These are phyloP conservation scores for Galleria mellonella DNA, from an alignment of 1,140 invertebrate genomes.

Conservation along the genomic window DNA sequence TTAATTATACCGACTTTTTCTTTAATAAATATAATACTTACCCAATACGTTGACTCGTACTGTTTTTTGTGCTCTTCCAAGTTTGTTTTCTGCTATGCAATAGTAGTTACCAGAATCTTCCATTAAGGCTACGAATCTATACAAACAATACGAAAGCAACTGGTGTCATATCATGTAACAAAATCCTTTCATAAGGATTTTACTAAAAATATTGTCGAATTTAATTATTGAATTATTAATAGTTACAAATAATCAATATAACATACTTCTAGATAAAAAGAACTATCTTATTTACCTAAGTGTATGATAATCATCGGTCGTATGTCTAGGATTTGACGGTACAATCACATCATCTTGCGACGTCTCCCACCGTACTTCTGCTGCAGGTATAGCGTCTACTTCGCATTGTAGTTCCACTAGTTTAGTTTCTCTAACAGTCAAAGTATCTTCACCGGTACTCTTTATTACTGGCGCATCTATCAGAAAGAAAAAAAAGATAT, in stretches of 20 bases:
- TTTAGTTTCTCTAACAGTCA: conserved; percentile 23
- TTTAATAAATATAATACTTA: no score
- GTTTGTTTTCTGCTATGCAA: conserved; percentile 39
- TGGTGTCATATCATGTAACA: no score
- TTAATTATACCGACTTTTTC: no score
- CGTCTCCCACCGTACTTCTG: conserved; percentile 46
- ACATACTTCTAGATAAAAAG: not conserved
- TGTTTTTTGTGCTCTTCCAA: conserved; percentile 31
- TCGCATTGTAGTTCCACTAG: conserved; percentile 38
- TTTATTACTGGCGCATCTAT: conserved; percentile 44
- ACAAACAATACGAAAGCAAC: conserved; percentile 1
- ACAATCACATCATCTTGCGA: conserved; percentile 38
- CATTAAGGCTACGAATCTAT: conserved; percentile 31
- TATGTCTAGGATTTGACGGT: conserved; percentile 25
- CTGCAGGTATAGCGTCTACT: conserved; percentile 36
- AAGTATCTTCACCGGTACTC: conserved; percentile 17
- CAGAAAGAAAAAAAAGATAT: conserved; percentile 3
- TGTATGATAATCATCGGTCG: conserved; percentile 27
- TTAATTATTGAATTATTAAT: not conserved
- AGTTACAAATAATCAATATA: not conserved
- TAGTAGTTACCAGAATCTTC: conserved; percentile 46
- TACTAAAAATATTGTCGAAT: no score
- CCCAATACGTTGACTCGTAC: conserved; percentile 37
- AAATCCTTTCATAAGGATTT: no score
- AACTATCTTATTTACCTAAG: conserved; percentile 25